Percentiles rank a stretch among this genome's conserved stretches.
Conservation (phyloP, 1,140 invertebrate genomes). For the Bombus terrestris region DNA sequence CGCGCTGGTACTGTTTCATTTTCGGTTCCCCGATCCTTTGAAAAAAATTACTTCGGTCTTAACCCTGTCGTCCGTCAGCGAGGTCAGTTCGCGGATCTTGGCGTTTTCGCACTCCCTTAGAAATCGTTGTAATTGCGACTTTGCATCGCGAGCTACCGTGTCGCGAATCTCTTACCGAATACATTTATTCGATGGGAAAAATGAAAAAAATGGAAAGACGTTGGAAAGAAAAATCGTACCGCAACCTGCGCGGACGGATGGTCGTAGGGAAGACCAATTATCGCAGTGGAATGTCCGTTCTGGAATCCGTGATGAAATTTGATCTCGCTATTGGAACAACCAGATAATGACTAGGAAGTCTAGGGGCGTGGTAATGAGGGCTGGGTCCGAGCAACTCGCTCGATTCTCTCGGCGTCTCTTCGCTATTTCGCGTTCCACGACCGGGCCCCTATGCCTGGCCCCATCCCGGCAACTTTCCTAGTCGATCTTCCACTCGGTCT, state of each 20-base stretch:
- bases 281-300: slow-evolving; percentile 83
- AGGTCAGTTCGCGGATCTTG: no score
- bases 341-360: slow-evolving; percentile 80
- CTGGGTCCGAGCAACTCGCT: slow-evolving; percentile 58
- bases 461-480: slow-evolving; percentile 54
- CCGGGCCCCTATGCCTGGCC: slow-evolving; percentile 58
- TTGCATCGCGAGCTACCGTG: no score
- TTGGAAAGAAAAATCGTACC: background rate
- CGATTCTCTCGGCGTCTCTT: slow-evolving; percentile 53
- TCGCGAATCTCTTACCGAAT: background rate
- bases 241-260: background rate
- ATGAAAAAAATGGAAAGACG: background rate
- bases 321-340: slow-evolving; percentile 73
- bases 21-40: background rate
- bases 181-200: background rate
- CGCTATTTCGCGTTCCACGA: slow-evolving; percentile 60
- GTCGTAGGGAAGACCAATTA: slow-evolving; percentile 47
- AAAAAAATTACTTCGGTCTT: background rate
- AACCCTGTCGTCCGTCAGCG: background rate
- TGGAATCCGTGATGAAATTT: slow-evolving; percentile 73
- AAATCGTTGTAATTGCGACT: no score
- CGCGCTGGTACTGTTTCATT: background rate
- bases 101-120: no score
- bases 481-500: slow-evolving; percentile 41
- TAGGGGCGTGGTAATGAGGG: slow-evolving; percentile 79